Evolutionary conservation across 2,113 vertebrate genomes (phyloP).

Genomic region (Corythaeola cristata): DNA sequence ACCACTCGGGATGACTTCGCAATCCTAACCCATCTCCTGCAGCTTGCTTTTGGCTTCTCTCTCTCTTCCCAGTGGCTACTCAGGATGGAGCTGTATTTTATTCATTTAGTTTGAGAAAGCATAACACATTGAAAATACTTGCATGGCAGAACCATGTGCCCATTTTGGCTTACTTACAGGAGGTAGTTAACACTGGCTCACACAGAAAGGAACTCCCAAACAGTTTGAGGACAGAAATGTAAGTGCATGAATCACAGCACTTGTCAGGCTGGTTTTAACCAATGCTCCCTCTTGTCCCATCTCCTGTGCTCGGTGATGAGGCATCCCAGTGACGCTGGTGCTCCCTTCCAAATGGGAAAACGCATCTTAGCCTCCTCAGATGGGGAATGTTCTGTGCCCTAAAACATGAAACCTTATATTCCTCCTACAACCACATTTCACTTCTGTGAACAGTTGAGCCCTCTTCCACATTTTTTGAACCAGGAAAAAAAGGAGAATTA

Average conservation of each 20-base stretch:
- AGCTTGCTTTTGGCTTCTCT: background rate
- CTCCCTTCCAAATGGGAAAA: background rate
- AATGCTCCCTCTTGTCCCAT: background rate
- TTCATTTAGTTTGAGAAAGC: background rate
- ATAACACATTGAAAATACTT: background rate
- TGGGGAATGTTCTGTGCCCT: background rate
- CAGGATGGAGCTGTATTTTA: background rate
- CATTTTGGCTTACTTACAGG: background rate
- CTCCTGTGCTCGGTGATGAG: background rate
- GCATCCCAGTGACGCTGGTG: background rate
- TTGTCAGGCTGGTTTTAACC: background rate
- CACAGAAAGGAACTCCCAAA: background rate
- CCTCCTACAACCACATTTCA: background rate
- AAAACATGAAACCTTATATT: background rate
- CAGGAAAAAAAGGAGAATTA: background rate
- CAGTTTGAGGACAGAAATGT: background rate
- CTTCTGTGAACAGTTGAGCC: background rate
- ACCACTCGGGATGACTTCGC: background rate
- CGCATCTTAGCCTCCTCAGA: background rate
- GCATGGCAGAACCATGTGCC: background rate
- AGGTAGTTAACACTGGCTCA: background rate
- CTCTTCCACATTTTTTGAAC: constrained; percentile 19
- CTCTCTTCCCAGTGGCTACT: background rate
- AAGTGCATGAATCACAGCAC: background rate
- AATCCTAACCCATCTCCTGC: background rate